phyloP scores from a whole-genome alignment of 2,797 vertebrate species.

The Notamacropus eugenii region DNA sequence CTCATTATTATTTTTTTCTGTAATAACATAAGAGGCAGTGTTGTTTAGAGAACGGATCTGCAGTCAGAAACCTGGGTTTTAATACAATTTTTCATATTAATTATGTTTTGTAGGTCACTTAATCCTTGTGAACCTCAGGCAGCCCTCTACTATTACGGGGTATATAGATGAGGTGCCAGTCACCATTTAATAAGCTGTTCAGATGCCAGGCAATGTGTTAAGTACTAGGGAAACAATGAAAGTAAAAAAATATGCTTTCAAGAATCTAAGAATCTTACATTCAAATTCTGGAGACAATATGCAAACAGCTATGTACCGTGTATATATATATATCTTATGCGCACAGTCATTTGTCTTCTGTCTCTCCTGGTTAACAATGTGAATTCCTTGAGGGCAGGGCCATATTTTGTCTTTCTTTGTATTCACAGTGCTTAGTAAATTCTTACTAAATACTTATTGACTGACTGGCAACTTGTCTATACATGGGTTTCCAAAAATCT shows the following conservation, averaged over 20 bases:
- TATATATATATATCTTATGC: neutral
- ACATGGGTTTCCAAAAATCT: neutral
- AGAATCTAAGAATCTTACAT: neutral
- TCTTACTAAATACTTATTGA: neutral
- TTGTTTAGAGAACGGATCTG: neutral
- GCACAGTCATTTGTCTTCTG: neutral
- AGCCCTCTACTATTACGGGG: neutral
- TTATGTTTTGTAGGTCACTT: neutral
- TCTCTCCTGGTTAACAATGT: neutral
- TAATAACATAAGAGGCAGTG: neutral
- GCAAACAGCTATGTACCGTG: too few species aligned
- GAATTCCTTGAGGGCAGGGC: neutral
- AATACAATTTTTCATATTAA: neutral
- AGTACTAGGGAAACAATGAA: neutral
- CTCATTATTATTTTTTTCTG: neutral
- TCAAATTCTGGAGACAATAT: neutral
- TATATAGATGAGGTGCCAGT: neutral
- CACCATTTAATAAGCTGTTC: neutral
- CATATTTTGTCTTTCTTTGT: neutral
- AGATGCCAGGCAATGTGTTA: neutral
- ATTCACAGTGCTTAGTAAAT: neutral
- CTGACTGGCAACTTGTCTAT: neutral
- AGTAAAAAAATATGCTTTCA: neutral
- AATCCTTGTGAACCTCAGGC: neutral
- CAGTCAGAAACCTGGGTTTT: neutral